Base-by-base conservation (phyloP, 2,113 vertebrate species). In the Sturnus vulgaris region DNA sequence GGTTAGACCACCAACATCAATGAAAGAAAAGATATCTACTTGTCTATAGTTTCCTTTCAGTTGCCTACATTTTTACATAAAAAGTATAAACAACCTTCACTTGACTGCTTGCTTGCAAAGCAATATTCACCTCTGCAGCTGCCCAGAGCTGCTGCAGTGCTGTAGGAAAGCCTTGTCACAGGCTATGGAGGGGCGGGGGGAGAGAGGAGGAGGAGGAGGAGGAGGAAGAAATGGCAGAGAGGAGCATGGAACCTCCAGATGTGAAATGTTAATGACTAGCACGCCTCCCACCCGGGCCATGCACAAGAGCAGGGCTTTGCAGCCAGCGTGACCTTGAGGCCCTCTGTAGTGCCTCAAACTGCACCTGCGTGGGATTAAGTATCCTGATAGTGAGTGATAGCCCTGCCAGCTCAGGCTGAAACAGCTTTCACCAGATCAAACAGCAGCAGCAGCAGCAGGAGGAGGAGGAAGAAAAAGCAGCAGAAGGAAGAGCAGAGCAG, bases 361-460 rank as follows among this genome's bases (percentile, higher is more conserved):
- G 96, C 98, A 98, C 97, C 98, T 98, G 97, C 47, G 5, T 72
- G 33, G 94, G 97, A 97, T 98, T 97, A 97, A 96, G 91, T 79
- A 97, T 95, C 96, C 95, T 95, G 95, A 85, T 39, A 83, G 88
- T 68, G 97, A 98, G 90, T 64, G 95, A 98, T 94, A 91, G 95
- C 85, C 92, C 90, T 60, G 94, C 94, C 88, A 85, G 90, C 92
- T 92, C 64, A 10, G 81, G 76, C 95, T 80, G 76, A 87, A 96
- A 95, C 93, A 91, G 96, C 95, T 94, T 95, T 93, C 96, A 97
- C 70, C 95, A 96, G 96, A 97, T 93, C 92, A 66, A 96, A 91
- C 71, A 86, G 91, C 79, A 80, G 77, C 72, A 95, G 76, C 18
- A 71, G 23, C 5, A 75, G 79, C 2, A 64, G 68, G 1, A 35